Evolutionary conservation across 2,888 invertebrate genomes (phyloP), one percentile per base, ranked within the genome.

Genomic region (Erannis defoliaria): DNA sequence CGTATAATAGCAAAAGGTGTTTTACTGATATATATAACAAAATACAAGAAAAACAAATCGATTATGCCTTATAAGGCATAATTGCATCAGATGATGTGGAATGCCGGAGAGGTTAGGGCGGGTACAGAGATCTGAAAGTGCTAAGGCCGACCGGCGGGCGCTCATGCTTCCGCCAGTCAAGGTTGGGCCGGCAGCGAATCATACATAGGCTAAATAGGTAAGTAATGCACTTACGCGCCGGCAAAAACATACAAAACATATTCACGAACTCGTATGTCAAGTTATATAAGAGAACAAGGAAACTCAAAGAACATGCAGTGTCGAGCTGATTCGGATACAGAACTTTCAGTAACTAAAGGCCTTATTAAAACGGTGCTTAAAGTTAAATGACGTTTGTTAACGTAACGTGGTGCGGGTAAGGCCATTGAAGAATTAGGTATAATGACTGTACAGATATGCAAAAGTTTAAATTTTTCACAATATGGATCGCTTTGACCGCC

Each of bases 161-260:
- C 35, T 62, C 69, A 66, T 71, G 80, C 89, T 90, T 90, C 90
- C 90, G 90, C 76, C 74, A 84, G 80, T 85, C 90, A 91, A 90
- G 90, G 90, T 85, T 59, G 56, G 45, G 5, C 29, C 59, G 57
- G 46, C 57, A 38, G 55, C 66, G 64, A 55, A 64, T 61, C 59
- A 60, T 66, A 62, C 61, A 58, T 66, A 62, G 40, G 49, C 31
- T 37, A 53, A 37, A 45, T 38, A 54, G 45, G 57, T 62, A 54
- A 50, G 57, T 62, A 58, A 42, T 35, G 14, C 43, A 57, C 31
- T 49, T 45, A 48, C n/a, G 14, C 10, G 43, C 19, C 18, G 19
- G 8, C 31, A 45, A 29, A 43, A 49, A 54, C 43, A 55, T 16
- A 55, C 18, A 23, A n/a, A 16, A 33, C 42, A 16, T n/a, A 14